These are phyloP conservation scores for Pseudolycoriella hygida DNA, from an alignment of 2,888 invertebrate genomes.

Conservation along the genomic window DNA sequence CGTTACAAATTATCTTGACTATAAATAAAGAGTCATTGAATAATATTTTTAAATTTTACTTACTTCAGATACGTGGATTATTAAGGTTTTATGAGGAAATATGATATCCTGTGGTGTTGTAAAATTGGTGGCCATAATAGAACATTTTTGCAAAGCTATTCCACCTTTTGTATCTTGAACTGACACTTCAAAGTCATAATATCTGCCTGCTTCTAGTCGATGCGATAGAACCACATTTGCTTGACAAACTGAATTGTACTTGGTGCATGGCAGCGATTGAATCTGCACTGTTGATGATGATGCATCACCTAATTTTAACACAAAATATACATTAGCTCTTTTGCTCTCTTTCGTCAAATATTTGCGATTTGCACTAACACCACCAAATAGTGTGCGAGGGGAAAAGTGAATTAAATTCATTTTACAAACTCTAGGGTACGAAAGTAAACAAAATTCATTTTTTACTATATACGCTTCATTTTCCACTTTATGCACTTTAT, in stretches of 20 bases:
- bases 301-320: constrained; percentile 34
- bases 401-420: no score
- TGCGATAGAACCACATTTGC: constrained; percentile 68
- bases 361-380: no score
- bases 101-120: constrained; percentile 68
- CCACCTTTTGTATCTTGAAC: constrained; percentile 63
- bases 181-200: constrained; percentile 61
- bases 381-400: no score
- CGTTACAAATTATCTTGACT: no score
- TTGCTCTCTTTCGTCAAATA: no score
- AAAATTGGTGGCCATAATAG: constrained; percentile 68
- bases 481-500: no score
- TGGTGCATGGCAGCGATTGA: constrained; percentile 66
- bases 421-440: no score
- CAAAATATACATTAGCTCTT: no score
- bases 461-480: no score
- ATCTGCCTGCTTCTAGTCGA: constrained; percentile 60
- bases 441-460: no score
- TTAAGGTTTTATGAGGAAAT: constrained; percentile 63
- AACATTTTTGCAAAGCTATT: constrained; percentile 55
- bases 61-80: constrained; percentile 61
- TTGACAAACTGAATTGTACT: constrained; percentile 76
- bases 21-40: no score
- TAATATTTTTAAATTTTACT: constrained; percentile 15
- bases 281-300: constrained; percentile 60